Percentiles rank a stretch among this genome's conserved stretches.
Evolutionary conservation across 2,113 vertebrate genomes (phyloP).

Genomic region (Asarcornis scutulata): DNA sequence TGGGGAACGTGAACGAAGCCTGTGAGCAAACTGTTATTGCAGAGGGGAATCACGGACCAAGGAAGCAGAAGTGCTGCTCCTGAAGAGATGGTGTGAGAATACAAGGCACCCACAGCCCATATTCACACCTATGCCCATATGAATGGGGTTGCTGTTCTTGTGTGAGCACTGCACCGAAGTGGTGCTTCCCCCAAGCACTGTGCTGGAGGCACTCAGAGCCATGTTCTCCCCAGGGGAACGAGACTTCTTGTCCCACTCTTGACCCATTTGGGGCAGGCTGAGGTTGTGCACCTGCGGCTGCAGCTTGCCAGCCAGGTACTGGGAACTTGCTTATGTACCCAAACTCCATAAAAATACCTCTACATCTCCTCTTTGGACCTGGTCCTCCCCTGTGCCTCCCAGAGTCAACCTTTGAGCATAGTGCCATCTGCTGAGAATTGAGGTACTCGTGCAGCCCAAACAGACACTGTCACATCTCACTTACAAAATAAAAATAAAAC

Average conservation of each 20-base stretch:
- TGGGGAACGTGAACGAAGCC: background rate
- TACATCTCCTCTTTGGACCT: background rate
- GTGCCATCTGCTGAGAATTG: slow-evolving; percentile 38
- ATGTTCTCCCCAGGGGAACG: rapidly evolving
- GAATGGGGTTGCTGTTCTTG: background rate
- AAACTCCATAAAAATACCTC: background rate
- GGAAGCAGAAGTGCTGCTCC: background rate
- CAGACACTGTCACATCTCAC: rapidly evolving
- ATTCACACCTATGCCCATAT: background rate
- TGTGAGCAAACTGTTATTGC: background rate
- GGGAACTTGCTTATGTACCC: background rate
- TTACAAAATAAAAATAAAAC: background rate
- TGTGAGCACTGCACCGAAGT: rapidly evolving
- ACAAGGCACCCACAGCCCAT: background rate
- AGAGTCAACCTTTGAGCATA: background rate
- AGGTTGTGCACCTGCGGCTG: background rate
- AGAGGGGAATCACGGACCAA: background rate
- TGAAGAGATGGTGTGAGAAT: background rate
- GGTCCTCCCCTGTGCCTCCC: background rate
- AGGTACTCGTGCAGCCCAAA: background rate
- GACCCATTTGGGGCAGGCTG: background rate
- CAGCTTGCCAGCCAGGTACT: background rate
- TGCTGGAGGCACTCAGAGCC: background rate
- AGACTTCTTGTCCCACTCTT: background rate
- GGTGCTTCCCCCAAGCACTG: background rate